phyloP scores from a whole-genome alignment of 2,797 vertebrate species.

The Sebastes nivosus region DNA sequence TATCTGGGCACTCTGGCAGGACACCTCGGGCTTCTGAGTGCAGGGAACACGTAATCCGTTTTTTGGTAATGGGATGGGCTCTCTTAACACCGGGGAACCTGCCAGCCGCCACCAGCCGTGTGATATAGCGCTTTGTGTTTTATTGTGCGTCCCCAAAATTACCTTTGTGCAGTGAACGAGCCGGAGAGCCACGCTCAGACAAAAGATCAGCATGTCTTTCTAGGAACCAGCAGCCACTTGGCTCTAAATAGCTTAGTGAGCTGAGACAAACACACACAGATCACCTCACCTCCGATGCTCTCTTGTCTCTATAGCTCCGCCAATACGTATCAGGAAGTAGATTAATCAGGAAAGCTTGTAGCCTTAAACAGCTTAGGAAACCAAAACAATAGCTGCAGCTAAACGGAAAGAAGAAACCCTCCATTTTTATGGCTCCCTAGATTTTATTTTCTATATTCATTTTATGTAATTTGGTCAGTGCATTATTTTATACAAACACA shows the following conservation, averaged over 20 bases:
- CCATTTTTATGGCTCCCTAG: neutral
- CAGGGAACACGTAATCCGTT: constrained; percentile 17
- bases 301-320: too few relatives aligned
- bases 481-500: too few relatives aligned
- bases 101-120: neutral
- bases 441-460: neutral
- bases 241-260: too few relatives aligned
- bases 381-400: too few relatives aligned
- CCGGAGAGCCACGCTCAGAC: neutral
- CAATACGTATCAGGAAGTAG: too few relatives aligned
- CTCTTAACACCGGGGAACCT: neutral
- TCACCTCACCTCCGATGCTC: too few relatives aligned
- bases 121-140: constrained; percentile 5
- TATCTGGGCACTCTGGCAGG: constrained; percentile 31
- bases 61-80: constrained; percentile 28
- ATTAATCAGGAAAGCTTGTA: too few relatives aligned
- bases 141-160: neutral
- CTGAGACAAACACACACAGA: too few relatives aligned
- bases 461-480: neutral
- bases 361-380: too few relatives aligned
- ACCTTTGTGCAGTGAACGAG: constrained; percentile 12
- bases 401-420: too few relatives aligned
- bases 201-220: constrained; percentile 47
- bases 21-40: constrained; percentile 5
- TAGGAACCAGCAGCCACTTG: neutral